Evolutionary conservation across 1,140 invertebrate species (phyloP).

Genomic region (Zaprionus nigranus): DNA sequence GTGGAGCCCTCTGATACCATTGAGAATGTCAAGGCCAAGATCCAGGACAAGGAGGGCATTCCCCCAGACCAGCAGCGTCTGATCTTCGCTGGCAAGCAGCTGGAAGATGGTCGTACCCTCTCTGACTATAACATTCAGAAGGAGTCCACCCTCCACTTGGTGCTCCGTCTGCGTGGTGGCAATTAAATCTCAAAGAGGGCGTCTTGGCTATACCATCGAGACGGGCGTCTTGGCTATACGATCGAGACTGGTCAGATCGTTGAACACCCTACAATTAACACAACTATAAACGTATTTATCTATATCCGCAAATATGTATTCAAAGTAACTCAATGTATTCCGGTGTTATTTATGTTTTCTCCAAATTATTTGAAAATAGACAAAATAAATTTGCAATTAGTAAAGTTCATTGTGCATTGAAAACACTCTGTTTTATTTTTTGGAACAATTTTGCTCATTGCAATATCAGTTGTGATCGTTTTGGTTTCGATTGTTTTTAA

Average conservation of each 20-base stretch:
- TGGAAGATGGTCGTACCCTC: constrained; percentile 90
- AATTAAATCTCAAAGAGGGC: constrained; percentile 93
- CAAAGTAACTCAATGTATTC: neutral
- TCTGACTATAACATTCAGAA: constrained; percentile 94
- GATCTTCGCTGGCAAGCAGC: constrained; percentile 88
- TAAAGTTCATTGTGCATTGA: neutral
- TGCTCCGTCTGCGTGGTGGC: constrained; percentile 90
- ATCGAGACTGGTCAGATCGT: constrained; percentile 90
- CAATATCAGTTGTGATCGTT: too few relatives aligned
- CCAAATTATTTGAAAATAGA: neutral
- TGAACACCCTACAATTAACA: neutral
- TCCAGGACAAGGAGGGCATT: constrained; percentile 90
- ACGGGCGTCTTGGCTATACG: constrained; percentile 92
- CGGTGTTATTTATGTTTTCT: neutral
- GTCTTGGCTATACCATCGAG: too few relatives aligned
- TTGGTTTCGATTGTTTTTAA: neutral
- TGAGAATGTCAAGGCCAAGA: constrained; percentile 93
- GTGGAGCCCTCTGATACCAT: constrained; percentile 93
- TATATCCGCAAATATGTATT: constrained; percentile 2
- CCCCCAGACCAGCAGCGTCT: constrained; percentile 90
- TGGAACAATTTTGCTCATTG: neutral
- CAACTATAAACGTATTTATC: neutral
- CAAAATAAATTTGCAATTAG: neutral
- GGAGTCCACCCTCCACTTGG: constrained; percentile 95
- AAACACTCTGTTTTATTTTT: neutral